Evolutionary conservation across 2,888 invertebrate genomes (phyloP), one percentile per base, ranked within the genome.

Genomic region (Tetranychus truncatus): DNA sequence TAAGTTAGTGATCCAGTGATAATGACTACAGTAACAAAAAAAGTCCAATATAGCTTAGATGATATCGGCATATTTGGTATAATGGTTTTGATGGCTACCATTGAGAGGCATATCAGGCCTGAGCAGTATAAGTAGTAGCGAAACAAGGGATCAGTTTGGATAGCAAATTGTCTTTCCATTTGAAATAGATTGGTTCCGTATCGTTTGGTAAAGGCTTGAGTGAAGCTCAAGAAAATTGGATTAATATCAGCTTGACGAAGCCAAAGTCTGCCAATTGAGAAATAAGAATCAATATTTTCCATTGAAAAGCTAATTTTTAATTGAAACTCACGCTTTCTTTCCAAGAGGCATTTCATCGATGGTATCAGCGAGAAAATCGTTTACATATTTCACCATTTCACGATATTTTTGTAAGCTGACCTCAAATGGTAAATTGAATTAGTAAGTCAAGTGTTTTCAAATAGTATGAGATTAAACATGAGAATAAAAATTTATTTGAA

Each of bases 271-370:
- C 78, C 85, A 86, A 76, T 77, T 77, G 73, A 74, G 73, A 73
- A 77, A 71, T 67, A 75, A 6, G 11, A 45, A 45, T 45, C 9
- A 45, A 24, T 72, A 20, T 69, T 69, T 69, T 72, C 6, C 4
- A 7, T 1, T n/a, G 0, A 1, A 46, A 73, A 66, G 69, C 78
- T 80, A 81, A 1, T 20, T 45, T 9, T 34, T 21, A 8, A 6
- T 72, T 72, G 11, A 18, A 20, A 71, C 73, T 67, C 8, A 76
- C 75, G 72, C 87, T 83, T 87, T 87, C 82, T 90, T 90, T 76
- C 90, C 89, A 77, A 90, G 87, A n/a, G 90, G 89, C 89, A 92
- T 90, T 79, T 88, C 87, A 79, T 91, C 88, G 78, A 92, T 89
- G 78, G 90, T 89, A 65, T 88, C 86, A 74, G 88, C 87, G 89